phyloP scores from a whole-genome alignment of 1,140 invertebrate species.

The Drusus annulatus region DNA sequence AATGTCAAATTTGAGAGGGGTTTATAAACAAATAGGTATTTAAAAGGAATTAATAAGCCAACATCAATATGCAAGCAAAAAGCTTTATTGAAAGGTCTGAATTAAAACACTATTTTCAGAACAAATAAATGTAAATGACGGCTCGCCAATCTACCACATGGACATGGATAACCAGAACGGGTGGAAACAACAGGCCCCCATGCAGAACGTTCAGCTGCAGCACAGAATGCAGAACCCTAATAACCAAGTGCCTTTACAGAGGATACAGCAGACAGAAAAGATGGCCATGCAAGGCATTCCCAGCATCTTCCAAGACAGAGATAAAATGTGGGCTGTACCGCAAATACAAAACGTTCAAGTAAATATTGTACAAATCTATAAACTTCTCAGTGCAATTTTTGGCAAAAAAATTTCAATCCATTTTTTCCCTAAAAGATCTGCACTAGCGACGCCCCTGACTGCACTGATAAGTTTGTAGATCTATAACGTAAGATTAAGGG shows the following conservation, averaged over 20 bases:
- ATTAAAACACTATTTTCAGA: conserved; percentile 10
- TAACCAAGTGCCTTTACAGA: conserved; percentile 41
- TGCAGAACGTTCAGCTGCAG: conserved; percentile 43
- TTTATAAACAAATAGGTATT: too few species aligned
- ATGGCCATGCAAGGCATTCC: conserved; percentile 48
- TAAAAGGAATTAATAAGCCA: too few species aligned
- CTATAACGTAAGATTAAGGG: too few species aligned
- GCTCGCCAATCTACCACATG: conserved; percentile 53
- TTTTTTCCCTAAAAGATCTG: too few species aligned
- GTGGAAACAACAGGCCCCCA: conserved; percentile 48
- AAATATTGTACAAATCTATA: too few species aligned
- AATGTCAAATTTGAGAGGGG: too few species aligned
- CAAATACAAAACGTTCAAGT: conserved; percentile 54
- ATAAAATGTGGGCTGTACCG: conserved; percentile 58
- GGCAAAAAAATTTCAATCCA: too few species aligned
- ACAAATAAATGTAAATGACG: conserved; percentile 51
- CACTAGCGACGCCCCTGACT: too few species aligned
- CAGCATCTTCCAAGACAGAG: conserved; percentile 56
- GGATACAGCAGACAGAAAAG: conserved; percentile 49
- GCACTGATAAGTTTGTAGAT: too few species aligned
- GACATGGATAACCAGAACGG: conserved; percentile 52
- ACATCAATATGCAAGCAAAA: too few species aligned
- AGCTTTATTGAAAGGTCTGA: too few species aligned
- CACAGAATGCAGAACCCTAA: conserved; percentile 49
- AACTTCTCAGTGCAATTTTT: too few species aligned